Evolutionary conservation across 1,140 invertebrate genomes (phyloP).

Genomic region (Cydia splendana): DNA sequence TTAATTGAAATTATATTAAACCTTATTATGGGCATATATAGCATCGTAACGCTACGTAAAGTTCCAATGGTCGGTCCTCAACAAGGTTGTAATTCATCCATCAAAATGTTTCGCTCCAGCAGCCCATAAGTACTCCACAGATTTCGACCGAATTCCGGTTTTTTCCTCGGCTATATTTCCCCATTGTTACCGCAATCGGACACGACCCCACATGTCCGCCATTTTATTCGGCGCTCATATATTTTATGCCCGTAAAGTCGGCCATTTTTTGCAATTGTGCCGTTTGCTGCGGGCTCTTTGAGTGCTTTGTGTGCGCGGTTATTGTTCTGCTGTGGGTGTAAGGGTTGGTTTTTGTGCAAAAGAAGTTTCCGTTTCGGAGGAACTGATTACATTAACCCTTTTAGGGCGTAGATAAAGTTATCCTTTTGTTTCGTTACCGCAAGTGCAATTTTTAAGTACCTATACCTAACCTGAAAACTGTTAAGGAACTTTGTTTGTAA

Average conservation of each 20-base stretch:
- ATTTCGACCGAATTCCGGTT: constrained; percentile 14
- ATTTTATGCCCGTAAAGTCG: constrained; percentile 24
- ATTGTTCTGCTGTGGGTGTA: background rate
- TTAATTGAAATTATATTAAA: too few species aligned
- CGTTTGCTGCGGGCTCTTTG: constrained; percentile 24
- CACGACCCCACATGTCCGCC: constrained; percentile 24
- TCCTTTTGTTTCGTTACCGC: too few species aligned
- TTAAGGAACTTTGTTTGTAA: too few species aligned
- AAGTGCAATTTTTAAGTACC: too few species aligned
- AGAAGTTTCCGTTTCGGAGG: background rate
- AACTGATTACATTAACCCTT: background rate
- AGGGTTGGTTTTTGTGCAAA: background rate
- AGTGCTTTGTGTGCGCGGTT: background rate
- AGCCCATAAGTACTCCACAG: constrained; percentile 7
- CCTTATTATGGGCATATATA: too few species aligned
- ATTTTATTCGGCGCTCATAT: constrained; percentile 28
- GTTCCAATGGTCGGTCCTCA: too few species aligned
- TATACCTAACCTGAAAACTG: too few species aligned
- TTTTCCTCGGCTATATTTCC: constrained; percentile 27
- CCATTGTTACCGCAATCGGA: constrained; percentile 25
- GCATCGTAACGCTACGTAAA: too few species aligned
- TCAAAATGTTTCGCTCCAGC: constrained; percentile 27
- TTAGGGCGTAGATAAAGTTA: background rate
- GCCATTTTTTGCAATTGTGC: constrained; percentile 13
- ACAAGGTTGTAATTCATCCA: constrained; percentile 20